Percentiles rank a stretch among this genome's conserved stretches.
Evolutionary conservation across 2,113 vertebrate genomes (phyloP).

Genomic region (Anolis sagrei): DNA sequence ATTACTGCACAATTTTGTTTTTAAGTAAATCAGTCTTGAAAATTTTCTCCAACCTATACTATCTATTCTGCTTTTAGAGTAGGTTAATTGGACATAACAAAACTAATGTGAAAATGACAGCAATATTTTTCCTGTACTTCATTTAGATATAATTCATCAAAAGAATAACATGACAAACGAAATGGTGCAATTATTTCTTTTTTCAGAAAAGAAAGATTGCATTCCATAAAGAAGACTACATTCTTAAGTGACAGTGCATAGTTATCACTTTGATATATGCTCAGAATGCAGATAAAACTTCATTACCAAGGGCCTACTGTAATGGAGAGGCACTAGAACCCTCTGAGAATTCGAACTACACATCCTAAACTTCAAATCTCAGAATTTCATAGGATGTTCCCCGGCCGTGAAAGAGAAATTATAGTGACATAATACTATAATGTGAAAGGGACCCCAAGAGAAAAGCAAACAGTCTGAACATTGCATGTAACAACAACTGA

Average conservation of each 20-base stretch:
- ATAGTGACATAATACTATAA: no score
- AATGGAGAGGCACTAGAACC: no score
- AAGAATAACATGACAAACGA: slow-evolving; percentile 65
- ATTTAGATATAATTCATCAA: slow-evolving; percentile 63
- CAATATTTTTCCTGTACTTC: slow-evolving; percentile 60
- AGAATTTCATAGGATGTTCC: no score
- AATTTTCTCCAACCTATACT: slow-evolving; percentile 42
- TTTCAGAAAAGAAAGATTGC: slow-evolving; percentile 50
- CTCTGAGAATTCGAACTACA: no score
- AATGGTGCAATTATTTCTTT: slow-evolving; percentile 66
- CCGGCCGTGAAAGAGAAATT: no score
- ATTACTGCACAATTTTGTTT: neutral
- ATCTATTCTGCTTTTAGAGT: slow-evolving; percentile 51
- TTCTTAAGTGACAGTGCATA: slow-evolving; percentile 59
- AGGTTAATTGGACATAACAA: slow-evolving; percentile 66
- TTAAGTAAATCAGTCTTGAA: slow-evolving; percentile 22
- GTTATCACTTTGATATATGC: slow-evolving; percentile 59
- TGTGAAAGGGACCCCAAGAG: no score
- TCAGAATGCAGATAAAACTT: slow-evolving; percentile 55
- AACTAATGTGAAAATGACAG: slow-evolving; percentile 68
- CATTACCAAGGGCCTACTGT: neutral
- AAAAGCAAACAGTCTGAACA: no score
- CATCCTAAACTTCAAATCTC: no score
- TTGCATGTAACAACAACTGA: no score
- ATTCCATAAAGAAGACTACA: slow-evolving; percentile 54